Base-by-base conservation (phyloP, 1,140 invertebrate species). In the Trachelipus rathkii region DNA sequence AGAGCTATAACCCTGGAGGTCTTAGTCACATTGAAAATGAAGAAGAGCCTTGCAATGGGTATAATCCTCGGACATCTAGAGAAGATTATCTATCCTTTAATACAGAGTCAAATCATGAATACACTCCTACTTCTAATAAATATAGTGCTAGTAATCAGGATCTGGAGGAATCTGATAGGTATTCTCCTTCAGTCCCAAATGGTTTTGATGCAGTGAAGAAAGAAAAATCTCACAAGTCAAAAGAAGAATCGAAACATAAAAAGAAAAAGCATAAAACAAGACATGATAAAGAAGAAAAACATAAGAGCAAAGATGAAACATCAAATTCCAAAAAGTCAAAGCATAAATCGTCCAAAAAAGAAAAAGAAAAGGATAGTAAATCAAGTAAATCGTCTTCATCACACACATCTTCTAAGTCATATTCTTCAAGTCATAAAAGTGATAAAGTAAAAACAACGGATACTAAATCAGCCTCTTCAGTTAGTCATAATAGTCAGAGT, bases 331-430 rank as follows among this genome's bases (percentile, higher is more conserved):
- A 60, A 19, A 60, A 74, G 23, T 33, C 71, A 23, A 23, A 71
- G 15, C 66, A 24, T 46, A 73, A 80, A 82, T 79, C 80, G 73
- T 72, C 75, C 83, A 83, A 78, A 74, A 46, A 77, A 75, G 69
- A 76, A 75, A 11, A 53, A 76, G 71, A 71, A 71, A 73, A 76
- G 77, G 72, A 71, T 43, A 9, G 24, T n/a, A 15, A 77, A 77
- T 53, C 81, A 79, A 60, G 50, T 60, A 60, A 60, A 60, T 60
- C 11, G 3, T 15, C 11, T 13, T 1, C 50, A 60, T 60, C 50
- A 13, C 50, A 60, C 19, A 4, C 50, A 60, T 60, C 50, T 60
- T 19, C 50, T 60, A 60, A 60, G 19, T 15, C 50, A 19, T 8
- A 60, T 60, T 60, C 50, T 60, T 60, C 50, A 13, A 15, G 19